Evolutionary conservation across 1,140 invertebrate genomes (phyloP).

Genomic region (Stenopsyche tienmushanensis): DNA sequence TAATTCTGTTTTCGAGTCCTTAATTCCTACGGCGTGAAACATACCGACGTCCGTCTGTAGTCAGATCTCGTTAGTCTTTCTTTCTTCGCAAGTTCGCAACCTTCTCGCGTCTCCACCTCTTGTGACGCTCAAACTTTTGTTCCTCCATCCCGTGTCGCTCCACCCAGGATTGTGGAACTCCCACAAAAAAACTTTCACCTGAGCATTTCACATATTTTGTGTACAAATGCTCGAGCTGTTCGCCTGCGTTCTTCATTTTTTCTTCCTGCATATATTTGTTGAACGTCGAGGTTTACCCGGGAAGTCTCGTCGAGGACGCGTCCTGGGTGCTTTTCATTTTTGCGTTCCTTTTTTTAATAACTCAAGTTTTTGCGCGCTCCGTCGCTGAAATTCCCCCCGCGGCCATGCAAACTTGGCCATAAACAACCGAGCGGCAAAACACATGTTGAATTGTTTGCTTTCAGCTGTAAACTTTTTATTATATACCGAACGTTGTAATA

Average conservation of each 20-base stretch:
- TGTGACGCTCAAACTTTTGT: conserved; percentile 15
- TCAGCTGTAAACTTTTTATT: neutral
- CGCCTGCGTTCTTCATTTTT: neutral
- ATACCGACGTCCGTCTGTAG: conserved; percentile 5
- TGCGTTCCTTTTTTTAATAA: neutral
- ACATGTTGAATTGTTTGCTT: neutral
- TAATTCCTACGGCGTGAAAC: conserved; percentile 1
- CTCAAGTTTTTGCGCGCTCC: neutral
- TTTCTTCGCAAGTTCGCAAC: neutral
- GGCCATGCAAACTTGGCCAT: neutral
- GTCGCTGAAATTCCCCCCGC: neutral
- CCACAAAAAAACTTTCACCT: no score
- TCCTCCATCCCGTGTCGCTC: neutral
- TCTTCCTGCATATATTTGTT: neutral
- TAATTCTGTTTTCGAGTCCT: conserved; percentile 11
- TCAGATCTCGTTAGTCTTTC: conserved; percentile 14
- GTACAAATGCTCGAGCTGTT: neutral
- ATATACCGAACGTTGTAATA: neutral
- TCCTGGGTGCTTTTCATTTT: neutral
- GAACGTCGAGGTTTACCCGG: neutral
- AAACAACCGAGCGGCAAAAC: neutral
- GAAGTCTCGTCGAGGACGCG: neutral
- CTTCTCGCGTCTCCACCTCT: neutral
- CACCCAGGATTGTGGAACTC: no score
- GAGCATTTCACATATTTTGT: neutral